Percentiles rank a stretch among this genome's conserved stretches.
phyloP scores from a whole-genome alignment of 2,113 vertebrate genomes.

The Hoplias malabaricus region DNA sequence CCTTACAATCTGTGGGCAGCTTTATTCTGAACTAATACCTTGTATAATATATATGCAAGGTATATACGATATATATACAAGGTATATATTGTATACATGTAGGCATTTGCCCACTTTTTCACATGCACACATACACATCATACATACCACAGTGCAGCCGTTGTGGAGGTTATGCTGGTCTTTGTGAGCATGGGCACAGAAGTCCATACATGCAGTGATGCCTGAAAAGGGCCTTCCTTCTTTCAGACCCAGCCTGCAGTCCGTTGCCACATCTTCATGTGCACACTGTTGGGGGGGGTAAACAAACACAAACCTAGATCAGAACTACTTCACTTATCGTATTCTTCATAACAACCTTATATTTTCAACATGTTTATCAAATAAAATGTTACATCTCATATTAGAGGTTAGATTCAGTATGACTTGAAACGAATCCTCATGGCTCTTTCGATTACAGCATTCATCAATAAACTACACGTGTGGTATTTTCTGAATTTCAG shows the following conservation, averaged over 20 bases:
- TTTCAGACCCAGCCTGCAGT: conserved; percentile 91
- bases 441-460: background rate
- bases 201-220: conserved; percentile 98
- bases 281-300: conserved; percentile 73
- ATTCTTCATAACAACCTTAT: too few species aligned
- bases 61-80: too few species aligned
- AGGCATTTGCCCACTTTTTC: too few species aligned
- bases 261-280: conserved; percentile 82
- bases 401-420: background rate
- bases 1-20: too few species aligned
- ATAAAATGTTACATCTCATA: background rate
- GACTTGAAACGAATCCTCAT: background rate
- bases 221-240: conserved; percentile 95
- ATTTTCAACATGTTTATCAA: background rate
- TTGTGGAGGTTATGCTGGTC: conserved; percentile 98
- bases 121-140: background rate
- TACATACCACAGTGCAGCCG: conserved; percentile 94
- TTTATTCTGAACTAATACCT: too few species aligned
- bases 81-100: too few species aligned
- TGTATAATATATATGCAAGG: background rate
- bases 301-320: background rate
- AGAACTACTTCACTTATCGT: background rate
- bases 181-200: conserved; percentile 98
- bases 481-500: background rate
- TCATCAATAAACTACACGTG: background rate